Conservation (phyloP, 2,113 vertebrate species). For the Entelurus aequoreus region DNA sequence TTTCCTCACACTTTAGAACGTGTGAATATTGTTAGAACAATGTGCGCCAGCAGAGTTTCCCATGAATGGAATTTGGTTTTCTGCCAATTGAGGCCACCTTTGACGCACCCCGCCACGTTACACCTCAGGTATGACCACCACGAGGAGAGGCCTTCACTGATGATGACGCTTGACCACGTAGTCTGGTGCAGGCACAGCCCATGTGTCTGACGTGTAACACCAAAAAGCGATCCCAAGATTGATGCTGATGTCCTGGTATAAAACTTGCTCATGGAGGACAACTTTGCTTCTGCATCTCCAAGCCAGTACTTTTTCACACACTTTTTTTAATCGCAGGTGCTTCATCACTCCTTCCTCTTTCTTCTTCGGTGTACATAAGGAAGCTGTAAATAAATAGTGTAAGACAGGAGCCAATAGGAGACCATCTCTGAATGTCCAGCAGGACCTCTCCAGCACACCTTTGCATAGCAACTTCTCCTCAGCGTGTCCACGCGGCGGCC, state of each 20-base stretch:
- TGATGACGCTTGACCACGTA: constrained; percentile 41
- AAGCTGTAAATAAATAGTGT: constrained; percentile 43
- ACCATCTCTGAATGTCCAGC: constrained; percentile 50
- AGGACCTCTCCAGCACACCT: constrained; percentile 42
- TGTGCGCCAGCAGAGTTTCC: no score
- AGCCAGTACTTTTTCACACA: constrained; percentile 35
- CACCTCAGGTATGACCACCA: constrained; percentile 55
- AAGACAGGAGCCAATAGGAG: constrained; percentile 14
- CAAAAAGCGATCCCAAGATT: constrained; percentile 38
- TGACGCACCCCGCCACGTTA: constrained; percentile 21
- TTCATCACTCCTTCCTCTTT: constrained; percentile 36
- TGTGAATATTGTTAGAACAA: no score
- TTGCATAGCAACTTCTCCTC: constrained; percentile 40
- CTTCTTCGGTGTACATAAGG: constrained; percentile 56
- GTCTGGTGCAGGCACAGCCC: constrained; percentile 38
- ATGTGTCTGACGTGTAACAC: constrained; percentile 62
- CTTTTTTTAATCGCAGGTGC: constrained; percentile 44
- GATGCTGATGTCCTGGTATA: no score
- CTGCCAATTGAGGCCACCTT: constrained; percentile 31
- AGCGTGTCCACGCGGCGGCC: constrained; percentile 23
- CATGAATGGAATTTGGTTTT: no score
- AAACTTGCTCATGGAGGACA: constrained; percentile 18
- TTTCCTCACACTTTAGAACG: no score
- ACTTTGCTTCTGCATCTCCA: constrained; percentile 16
- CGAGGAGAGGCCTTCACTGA: constrained; percentile 56